phyloP scores from a whole-genome alignment of 2,113 vertebrate species.

The Xiphias gladius region DNA sequence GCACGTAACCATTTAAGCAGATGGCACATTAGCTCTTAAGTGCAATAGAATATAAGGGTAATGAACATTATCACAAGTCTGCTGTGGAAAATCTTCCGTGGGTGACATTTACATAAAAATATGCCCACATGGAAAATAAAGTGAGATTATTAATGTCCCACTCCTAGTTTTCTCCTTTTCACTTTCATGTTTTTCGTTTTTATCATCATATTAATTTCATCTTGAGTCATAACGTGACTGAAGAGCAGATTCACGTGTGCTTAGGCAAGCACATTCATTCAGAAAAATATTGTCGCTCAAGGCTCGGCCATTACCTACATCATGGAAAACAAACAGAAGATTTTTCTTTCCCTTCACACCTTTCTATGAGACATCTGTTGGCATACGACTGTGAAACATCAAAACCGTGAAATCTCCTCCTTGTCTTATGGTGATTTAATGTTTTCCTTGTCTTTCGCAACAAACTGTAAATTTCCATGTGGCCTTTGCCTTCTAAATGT shows the following conservation, averaged over 20 bases:
- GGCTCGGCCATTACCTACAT: conserved; percentile 12
- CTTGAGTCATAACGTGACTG: background rate
- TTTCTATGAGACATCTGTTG: conserved; percentile 29
- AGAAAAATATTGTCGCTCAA: background rate
- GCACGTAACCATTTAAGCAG: conserved; percentile 38
- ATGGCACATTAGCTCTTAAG: conserved; percentile 10
- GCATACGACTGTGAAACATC: conserved; percentile 36
- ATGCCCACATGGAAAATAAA: conserved; percentile 3
- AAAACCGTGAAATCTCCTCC: conserved; percentile 33
- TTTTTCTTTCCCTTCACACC: conserved; percentile 7
- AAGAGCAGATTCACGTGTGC: background rate
- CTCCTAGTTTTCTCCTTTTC: background rate
- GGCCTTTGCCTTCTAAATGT: conserved; percentile 72
- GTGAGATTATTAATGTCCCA: background rate
- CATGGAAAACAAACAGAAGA: conserved; percentile 28
- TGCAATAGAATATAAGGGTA: conserved; percentile 33
- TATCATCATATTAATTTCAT: background rate
- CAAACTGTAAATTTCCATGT: conserved; percentile 53
- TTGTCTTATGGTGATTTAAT: conserved; percentile 44
- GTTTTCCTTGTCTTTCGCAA: conserved; percentile 48
- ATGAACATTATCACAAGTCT: conserved; percentile 49
- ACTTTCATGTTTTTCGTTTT: background rate
- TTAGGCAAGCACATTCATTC: background rate
- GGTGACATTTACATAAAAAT: conserved; percentile 29
- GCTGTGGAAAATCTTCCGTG: background rate